Base-by-base conservation (phyloP, 2,113 vertebrate genomes). In the Mellivora capensis region DNA sequence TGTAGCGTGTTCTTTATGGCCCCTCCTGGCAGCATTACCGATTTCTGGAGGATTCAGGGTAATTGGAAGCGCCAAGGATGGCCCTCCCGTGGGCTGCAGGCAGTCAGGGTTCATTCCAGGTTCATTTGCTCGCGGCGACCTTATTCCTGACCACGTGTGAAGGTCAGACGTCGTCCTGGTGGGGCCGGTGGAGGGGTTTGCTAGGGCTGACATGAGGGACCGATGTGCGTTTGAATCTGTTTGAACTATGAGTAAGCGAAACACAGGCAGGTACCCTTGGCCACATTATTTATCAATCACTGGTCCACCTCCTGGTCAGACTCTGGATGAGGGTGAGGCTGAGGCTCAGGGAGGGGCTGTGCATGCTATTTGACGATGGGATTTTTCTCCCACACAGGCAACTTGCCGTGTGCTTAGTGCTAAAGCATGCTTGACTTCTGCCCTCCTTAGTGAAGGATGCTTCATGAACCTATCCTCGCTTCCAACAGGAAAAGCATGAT, bases 201-300 rank as follows among this genome's bases (percentile, higher is more conserved):
- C 76, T 1, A 0, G 27, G 82, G 81, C 47, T 59, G n/a, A 17
- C 14, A 2, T 21, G 1, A 34, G 61, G 34, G 49, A 29, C 14
- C 3, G 1, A 0, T 1, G 0, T 10, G 57, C 59, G 4, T 47
- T 34, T 77, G 57, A 44, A 25, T 27, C 61, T 0, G 12, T n/a
- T 37, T 21, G 15, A 69, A 14, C 17, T 12, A 3, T 1, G 18
- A 54, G 2, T 2, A 13, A 29, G 42, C 0, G 1, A 59, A 54
- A 25, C 29, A 2, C 5, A 39, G 54, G n/a, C 3, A 7, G 37
- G 77, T 15, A 25, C 21, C 42, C 13, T 42, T 9, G 10, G 47
- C 92, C 3, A 0, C 37, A 1, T 14, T 3, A 2, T 2, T n/a
- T 11, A 15, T 12, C 42, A 6, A 79, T n/a, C 71, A 52, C 20